Percentiles rank a stretch among this genome's conserved stretches.
These are phyloP conservation scores for Gymnogyps californianus DNA, from an alignment of 2,113 vertebrate genomes.

Conservation along the genomic window DNA sequence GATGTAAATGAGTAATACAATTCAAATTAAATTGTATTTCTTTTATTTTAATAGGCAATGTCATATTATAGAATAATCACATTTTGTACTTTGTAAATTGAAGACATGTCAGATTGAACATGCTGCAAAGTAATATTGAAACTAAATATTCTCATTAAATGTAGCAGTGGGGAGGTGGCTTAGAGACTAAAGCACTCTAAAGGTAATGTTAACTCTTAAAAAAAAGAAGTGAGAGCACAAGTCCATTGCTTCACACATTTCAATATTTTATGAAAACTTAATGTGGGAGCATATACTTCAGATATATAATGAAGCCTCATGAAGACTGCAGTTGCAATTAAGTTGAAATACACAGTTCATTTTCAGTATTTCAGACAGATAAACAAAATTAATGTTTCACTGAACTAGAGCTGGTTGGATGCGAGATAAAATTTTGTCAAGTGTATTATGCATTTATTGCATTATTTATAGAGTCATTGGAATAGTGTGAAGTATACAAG, in stretches of 20 bases:
- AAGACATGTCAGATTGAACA: neutral
- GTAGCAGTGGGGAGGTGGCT: neutral
- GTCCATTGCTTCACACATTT: neutral
- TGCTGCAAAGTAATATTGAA: neutral
- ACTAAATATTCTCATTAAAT: conserved; percentile 22
- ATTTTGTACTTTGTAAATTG: neutral
- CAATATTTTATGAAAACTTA: neutral
- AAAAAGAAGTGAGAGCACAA: neutral
- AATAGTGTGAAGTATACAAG: neutral
- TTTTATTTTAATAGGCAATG: conserved; percentile 39
- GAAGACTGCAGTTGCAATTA: neutral
- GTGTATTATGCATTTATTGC: neutral
- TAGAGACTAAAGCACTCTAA: neutral
- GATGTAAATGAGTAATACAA: conserved; percentile 34
- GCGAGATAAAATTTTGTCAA: neutral
- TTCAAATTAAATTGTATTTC: conserved; percentile 24
- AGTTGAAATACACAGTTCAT: neutral
- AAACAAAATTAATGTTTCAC: neutral
- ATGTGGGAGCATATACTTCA: neutral
- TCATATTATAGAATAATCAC: conserved; percentile 4
- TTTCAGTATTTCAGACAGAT: neutral
- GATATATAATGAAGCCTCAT: neutral
- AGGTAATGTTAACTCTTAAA: neutral
- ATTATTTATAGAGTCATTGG: neutral
- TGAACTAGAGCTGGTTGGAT: neutral